Percentiles rank a stretch among this genome's conserved stretches.
Conservation (phyloP, 1,140 invertebrate species). For the Thaumetopoea pityocampa region DNA sequence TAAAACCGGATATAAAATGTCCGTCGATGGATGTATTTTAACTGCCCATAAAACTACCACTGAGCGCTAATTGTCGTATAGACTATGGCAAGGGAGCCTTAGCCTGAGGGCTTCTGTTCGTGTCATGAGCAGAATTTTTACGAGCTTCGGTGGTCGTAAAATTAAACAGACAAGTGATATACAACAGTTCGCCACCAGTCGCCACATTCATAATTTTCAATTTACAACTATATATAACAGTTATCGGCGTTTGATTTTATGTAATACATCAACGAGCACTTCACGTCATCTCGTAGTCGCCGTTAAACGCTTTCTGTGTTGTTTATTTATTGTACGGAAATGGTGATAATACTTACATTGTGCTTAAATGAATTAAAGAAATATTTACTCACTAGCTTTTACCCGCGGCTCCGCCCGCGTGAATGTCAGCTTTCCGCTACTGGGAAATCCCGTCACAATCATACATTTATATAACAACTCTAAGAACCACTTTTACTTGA, state of each 20-base stretch:
- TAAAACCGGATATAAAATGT: conserved; percentile 56
- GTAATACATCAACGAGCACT: conserved; percentile 1
- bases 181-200: neutral
- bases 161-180: conserved; percentile 36
- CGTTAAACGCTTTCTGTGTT: too few relatives aligned
- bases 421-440: too few relatives aligned
- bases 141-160: conserved; percentile 43
- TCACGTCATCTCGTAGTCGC: too few relatives aligned
- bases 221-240: conserved; percentile 11
- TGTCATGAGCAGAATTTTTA: conserved; percentile 43
- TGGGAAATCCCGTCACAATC: too few relatives aligned
- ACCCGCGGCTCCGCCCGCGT: too few relatives aligned
- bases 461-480: too few relatives aligned
- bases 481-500: too few relatives aligned
- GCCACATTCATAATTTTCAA: conserved; percentile 2
- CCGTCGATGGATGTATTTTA: conserved; percentile 46
- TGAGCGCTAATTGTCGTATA: conserved; percentile 53
- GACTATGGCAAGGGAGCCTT: conserved; percentile 24
- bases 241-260: conserved; percentile 1
- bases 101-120: conserved; percentile 29
- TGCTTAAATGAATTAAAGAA: too few relatives aligned
- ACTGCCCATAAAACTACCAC: conserved; percentile 58
- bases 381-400: too few relatives aligned
- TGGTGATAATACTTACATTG: too few relatives aligned
- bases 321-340: too few relatives aligned